Conservation (phyloP, 2,113 vertebrate species). For the Aix galericulata region DNA sequence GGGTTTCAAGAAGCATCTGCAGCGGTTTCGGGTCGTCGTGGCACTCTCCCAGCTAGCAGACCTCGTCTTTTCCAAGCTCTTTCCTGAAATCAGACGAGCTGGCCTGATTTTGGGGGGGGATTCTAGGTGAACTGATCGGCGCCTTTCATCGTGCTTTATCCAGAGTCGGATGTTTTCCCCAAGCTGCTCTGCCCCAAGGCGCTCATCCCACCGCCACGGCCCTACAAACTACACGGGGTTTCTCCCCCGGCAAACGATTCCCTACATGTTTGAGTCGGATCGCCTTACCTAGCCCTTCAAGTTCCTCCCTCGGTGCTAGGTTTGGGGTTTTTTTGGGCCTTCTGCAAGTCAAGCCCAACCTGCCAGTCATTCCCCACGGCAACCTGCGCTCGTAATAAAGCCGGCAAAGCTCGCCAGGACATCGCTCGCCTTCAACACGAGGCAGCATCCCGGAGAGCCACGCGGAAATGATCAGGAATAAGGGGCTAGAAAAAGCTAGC, state of each 20-base stretch:
- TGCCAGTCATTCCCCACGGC: conserved; percentile 24
- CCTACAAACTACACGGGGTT: not conserved
- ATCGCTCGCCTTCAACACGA: not conserved
- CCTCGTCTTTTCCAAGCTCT: not conserved
- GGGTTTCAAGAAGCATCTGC: not conserved
- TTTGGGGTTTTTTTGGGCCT: no score
- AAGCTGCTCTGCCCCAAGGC: not conserved
- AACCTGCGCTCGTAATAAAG: not conserved
- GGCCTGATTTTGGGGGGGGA: not conserved
- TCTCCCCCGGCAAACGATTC: not conserved
- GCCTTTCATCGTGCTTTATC: not conserved
- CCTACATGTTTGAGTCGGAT: not conserved
- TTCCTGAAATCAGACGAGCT: not conserved
- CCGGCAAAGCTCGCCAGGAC: not conserved
- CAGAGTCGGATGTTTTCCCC: fast-evolving
- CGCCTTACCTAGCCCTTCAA: not conserved
- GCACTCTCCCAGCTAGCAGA: not conserved
- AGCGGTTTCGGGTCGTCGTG: not conserved
- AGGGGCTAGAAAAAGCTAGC: not conserved
- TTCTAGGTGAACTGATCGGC: not conserved
- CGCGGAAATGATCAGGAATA: not conserved
- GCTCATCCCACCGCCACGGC: not conserved
- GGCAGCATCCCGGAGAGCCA: not conserved
- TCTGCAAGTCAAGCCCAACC: not conserved
- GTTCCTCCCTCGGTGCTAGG: not conserved